Base-by-base conservation (phyloP, 2,888 invertebrate genomes). In the Orchestes rusci region DNA sequence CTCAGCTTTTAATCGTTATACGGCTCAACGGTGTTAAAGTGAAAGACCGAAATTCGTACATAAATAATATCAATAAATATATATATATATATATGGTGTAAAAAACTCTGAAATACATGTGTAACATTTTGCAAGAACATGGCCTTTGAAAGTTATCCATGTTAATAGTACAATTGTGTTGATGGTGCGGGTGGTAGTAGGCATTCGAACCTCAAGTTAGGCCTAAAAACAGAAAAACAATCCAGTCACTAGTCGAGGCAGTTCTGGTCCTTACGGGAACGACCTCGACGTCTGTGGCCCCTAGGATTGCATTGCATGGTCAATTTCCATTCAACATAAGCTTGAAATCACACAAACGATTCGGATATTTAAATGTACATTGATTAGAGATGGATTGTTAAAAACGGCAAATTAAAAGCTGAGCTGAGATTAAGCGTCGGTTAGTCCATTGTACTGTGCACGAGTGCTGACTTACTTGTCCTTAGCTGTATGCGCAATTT, bases 401-500 rank as follows among this genome's bases (percentile, higher is more conserved):
- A 58, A 61, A 66, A 66, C 64, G 63, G 66, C 66, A 67, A 56
- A 66, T 68, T 67, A 68, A 68, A 69, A 69, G 69, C 69, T 69
- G 69, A 69, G 68, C 69, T 68, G 59, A 63, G 63, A 69, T 68
- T 69, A 68, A 64, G 68, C 68, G 63, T 61, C 67, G 63, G 68
- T 69, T 69, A 68, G 68, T 68, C 65, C 67, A 67, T 66, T 67
- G 67, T 68, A 64, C 59, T 66, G 64, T 68, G 67, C 68, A 66
- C 68, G 68, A 67, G 68, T 69, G 68, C 66, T 63, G 67, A 64
- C 63, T 64, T 64, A 64, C 62, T 65, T 62, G 61, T 61, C 59
- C 59, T 53, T 59, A 59, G 59, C 50, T 52, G 53, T 51, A 53
- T 54, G 57, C 49, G 46, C 45, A 47, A 45, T 43, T 32, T 53